Evolutionary conservation across 2,797 vertebrate genomes (phyloP).

Genomic region (Dendrocincla fuliginosa): DNA sequence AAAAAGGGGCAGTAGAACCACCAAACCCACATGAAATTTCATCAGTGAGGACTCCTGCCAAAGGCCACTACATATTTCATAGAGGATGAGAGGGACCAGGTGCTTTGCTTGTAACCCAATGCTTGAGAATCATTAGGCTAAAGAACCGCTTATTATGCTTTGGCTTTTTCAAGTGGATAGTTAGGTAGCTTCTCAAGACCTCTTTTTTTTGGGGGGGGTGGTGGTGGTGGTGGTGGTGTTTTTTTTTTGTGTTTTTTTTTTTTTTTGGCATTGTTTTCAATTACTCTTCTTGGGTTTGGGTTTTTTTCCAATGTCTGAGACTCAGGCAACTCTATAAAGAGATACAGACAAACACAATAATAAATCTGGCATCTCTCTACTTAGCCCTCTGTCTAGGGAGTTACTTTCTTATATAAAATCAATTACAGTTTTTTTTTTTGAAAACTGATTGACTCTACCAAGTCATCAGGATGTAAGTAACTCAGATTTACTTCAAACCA

Average conservation of each 20-base stretch:
- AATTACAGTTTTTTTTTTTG: neutral
- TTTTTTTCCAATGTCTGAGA: neutral
- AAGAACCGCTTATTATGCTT: neutral
- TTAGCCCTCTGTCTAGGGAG: neutral
- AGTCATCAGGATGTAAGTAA: neutral
- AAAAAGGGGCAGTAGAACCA: neutral
- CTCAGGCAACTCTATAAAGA: neutral
- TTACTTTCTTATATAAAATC: conserved; percentile 14
- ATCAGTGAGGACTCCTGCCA: neutral
- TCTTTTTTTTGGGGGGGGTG: neutral
- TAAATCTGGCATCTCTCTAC: neutral
- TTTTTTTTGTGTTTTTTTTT: no score
- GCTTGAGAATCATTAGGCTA: neutral
- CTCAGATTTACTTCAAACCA: conserved; percentile 13
- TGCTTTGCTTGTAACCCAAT: neutral
- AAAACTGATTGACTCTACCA: neutral
- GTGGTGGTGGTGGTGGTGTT: no score
- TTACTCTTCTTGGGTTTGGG: neutral
- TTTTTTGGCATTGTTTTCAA: neutral
- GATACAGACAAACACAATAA: neutral
- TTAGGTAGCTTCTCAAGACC: neutral
- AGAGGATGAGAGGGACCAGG: neutral
- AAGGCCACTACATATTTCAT: neutral
- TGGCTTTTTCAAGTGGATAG: neutral
- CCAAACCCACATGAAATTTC: neutral